Evolutionary conservation across 2,113 vertebrate species (phyloP).

Genomic region (Cyprinodon variegatus): DNA sequence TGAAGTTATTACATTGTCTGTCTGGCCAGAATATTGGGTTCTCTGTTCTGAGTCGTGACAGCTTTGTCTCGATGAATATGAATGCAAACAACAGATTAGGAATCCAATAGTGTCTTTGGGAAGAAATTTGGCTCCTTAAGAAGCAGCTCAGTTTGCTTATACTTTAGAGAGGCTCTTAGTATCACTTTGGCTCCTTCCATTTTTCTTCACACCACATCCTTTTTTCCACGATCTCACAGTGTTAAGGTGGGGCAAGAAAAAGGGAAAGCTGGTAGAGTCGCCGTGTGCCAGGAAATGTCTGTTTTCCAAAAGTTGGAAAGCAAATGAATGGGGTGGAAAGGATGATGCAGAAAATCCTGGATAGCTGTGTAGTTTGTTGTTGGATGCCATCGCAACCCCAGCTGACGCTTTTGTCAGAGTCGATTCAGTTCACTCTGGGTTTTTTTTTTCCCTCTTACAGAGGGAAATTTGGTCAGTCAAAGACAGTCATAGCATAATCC

Average conservation of each 20-base stretch:
- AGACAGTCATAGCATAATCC: too few relatives aligned
- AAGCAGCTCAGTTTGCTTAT: background rate
- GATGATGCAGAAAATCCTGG: constrained; percentile 71
- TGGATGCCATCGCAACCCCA: constrained; percentile 38
- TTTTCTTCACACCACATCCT: background rate
- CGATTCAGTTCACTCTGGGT: constrained; percentile 27
- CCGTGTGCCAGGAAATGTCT: constrained; percentile 53
- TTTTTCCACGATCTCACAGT: constrained; percentile 43
- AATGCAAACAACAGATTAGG: background rate
- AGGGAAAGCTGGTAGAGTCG: constrained; percentile 30
- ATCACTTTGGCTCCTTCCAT: background rate
- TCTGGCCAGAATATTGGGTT: too few relatives aligned
- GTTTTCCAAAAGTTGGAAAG: constrained; percentile 35
- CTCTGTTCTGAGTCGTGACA: too few relatives aligned
- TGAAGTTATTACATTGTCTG: too few relatives aligned
- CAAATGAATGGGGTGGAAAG: constrained; percentile 20
- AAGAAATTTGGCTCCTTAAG: background rate
- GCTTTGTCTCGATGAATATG: background rate
- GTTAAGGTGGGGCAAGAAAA: constrained; percentile 24
- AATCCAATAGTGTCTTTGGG: background rate
- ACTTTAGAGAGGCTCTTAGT: background rate
- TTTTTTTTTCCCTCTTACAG: background rate
- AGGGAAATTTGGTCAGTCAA: background rate
- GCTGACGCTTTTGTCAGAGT: constrained; percentile 55
- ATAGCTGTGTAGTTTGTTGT: constrained; percentile 24